Evolutionary conservation across 2,113 vertebrate species (phyloP), one percentile per base, ranked within the genome.

Genomic region (Pollimyrus isidori): DNA sequence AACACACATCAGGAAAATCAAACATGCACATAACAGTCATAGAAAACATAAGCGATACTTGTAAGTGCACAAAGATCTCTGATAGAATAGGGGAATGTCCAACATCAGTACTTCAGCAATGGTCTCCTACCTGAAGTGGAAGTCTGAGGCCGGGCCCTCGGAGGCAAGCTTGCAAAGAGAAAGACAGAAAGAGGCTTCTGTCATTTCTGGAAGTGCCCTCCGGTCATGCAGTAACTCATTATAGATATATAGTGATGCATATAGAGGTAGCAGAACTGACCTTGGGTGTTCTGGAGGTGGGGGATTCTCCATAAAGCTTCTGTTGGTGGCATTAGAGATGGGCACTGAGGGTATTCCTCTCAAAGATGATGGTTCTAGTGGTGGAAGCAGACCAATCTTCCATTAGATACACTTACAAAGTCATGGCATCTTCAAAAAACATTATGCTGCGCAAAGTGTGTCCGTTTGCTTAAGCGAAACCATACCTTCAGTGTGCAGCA

Each of bases 401-500:
- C 11, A 50, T 39, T 11, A 69, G 11, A 85, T 4, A n/a, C 84
- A 87, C 82, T 85, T 48, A 45, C 53, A 56, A 30, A 89, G 58
- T 39, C 35, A 49, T 53, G 30, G 83, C 26, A 23, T 58, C 80
- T n/a, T 87, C 48, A 1, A 86, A 26, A 58, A 50, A 82, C 19
- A 48, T 62, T 26, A 65, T 58, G 46, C 56, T 65, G 42, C 13
- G 4, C 53, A 26, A 86, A 39, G 45, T n/a, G 30, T 5, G 7
- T 45, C 56, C 3, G 58, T 69, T 30, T 89, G 35, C 9, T 86
- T 30, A 2, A 19, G 3, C 7, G 35, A 23, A 13, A 2, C 30
- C 53, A 91, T 95, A 98, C 97, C 97, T 93, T 96, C 95, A 10
- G 96, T 94, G 87, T 96, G 88, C 88, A 97, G 94, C 82, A 95